Evolutionary conservation across 2,888 invertebrate species (phyloP).

Genomic region (Agrotis clavis): DNA sequence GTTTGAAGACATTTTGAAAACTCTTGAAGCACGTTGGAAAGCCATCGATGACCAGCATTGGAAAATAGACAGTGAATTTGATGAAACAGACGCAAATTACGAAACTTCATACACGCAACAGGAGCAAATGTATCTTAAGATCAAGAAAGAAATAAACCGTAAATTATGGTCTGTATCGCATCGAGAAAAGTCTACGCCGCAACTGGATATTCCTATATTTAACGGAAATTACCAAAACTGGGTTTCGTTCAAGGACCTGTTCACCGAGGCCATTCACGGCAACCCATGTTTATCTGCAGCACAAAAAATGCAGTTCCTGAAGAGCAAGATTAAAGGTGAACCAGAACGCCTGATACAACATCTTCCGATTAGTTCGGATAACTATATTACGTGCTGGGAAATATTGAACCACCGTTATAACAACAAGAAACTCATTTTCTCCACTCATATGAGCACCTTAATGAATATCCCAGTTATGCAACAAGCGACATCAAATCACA

Average conservation of each 20-base stretch:
- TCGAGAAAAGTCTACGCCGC: too few species aligned
- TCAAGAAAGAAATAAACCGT: neutral
- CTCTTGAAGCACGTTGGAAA: slow-evolving; percentile 2
- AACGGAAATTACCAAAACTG: too few species aligned
- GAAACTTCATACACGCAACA: neutral
- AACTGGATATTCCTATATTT: too few species aligned
- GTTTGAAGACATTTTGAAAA: slow-evolving; percentile 9
- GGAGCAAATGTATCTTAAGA: neutral
- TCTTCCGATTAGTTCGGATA: neutral
- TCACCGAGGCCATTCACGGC: neutral
- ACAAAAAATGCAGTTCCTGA: slow-evolving; percentile 8
- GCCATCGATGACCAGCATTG: neutral
- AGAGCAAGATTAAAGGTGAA: neutral
- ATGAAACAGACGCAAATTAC: neutral
- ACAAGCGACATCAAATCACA: neutral
- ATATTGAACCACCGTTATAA: neutral
- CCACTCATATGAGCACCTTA: neutral
- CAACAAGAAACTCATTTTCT: slow-evolving; percentile 1
- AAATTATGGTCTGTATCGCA: neutral
- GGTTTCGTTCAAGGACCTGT: neutral
- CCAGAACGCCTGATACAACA: slow-evolving; percentile 1
- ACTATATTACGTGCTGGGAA: neutral
- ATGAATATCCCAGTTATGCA: neutral
- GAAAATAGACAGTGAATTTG: neutral
- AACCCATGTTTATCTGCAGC: slow-evolving; percentile 6